Evolutionary conservation across 2,888 invertebrate genomes (phyloP).

Genomic region (Maniola hyperantus): DNA sequence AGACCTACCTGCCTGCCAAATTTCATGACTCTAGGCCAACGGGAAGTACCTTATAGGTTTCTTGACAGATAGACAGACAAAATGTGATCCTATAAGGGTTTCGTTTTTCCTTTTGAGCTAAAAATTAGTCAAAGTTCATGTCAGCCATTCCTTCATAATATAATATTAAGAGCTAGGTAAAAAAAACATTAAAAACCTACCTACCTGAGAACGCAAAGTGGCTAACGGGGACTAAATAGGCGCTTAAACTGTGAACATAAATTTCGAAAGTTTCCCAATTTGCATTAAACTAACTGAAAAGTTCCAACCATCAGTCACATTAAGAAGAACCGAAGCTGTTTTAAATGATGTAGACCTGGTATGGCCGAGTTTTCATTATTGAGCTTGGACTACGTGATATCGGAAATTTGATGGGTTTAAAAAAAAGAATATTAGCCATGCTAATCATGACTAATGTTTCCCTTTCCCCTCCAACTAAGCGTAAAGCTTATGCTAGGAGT

Average conservation of each 20-base stretch:
- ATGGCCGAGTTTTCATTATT: too few relatives aligned
- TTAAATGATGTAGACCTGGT: constrained; percentile 21
- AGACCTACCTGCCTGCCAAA: too few relatives aligned
- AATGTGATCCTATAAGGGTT: too few relatives aligned
- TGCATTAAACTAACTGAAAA: constrained; percentile 25
- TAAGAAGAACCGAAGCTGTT: constrained; percentile 17
- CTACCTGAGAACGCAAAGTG: constrained; percentile 7
- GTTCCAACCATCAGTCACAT: constrained; percentile 24
- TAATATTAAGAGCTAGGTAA: background rate
- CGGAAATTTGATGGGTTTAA: too few relatives aligned
- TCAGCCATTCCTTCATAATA: background rate
- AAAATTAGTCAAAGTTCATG: background rate
- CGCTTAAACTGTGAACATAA: constrained; percentile 26
- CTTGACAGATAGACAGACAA: too few relatives aligned
- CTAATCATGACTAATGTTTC: too few relatives aligned
- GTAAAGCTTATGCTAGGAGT: too few relatives aligned
- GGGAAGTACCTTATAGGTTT: too few relatives aligned
- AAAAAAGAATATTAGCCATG: too few relatives aligned
- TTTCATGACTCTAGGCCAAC: too few relatives aligned
- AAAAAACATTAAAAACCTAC: background rate
- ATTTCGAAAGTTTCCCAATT: constrained; percentile 26
- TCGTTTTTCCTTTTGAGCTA: too few relatives aligned
- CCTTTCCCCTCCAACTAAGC: too few relatives aligned
- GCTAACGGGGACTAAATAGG: constrained; percentile 27
- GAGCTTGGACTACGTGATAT: background rate